Percentiles rank a stretch among this genome's conserved stretches.
phyloP scores from a whole-genome alignment of 2,113 vertebrate species.

The Diphyllodes magnificus region DNA sequence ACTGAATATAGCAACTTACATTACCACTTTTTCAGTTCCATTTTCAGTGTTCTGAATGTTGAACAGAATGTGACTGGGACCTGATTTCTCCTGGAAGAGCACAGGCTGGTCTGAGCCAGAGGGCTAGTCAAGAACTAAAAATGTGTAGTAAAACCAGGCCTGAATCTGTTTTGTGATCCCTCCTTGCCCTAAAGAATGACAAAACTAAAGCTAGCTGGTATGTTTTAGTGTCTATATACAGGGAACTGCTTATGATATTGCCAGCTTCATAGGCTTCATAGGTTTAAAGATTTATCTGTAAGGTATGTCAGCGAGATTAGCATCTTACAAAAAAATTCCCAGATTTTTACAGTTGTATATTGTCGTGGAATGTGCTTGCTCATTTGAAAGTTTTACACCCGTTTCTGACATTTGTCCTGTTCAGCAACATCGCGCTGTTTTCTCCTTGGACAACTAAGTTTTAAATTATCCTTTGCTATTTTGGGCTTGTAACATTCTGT shows the following conservation, averaged over 20 bases:
- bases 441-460: not conserved
- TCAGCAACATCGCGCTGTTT: not conserved
- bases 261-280: not conserved
- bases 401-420: not conserved
- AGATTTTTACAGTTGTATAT: not conserved
- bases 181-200: not conserved
- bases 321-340: not conserved
- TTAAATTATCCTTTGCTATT: not conserved
- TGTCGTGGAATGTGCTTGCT: not conserved
- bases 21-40: not conserved
- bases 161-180: not conserved
- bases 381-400: not conserved
- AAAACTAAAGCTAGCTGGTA: not conserved
- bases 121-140: not conserved
- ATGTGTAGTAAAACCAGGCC: not conserved
- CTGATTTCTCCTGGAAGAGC: not conserved
- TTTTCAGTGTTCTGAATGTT: not conserved
- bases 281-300: not conserved
- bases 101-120: not conserved
- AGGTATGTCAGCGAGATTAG: not conserved
- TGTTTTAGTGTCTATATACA: not conserved
- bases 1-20: not conserved
- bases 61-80: not conserved
- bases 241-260: not conserved
- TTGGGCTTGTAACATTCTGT: not conserved